A percentile compares a stretch with the other conserved stretches of the same genome.
phyloP scores from a whole-genome alignment of 2,797 vertebrate genomes.

The Chelon labrosus region DNA sequence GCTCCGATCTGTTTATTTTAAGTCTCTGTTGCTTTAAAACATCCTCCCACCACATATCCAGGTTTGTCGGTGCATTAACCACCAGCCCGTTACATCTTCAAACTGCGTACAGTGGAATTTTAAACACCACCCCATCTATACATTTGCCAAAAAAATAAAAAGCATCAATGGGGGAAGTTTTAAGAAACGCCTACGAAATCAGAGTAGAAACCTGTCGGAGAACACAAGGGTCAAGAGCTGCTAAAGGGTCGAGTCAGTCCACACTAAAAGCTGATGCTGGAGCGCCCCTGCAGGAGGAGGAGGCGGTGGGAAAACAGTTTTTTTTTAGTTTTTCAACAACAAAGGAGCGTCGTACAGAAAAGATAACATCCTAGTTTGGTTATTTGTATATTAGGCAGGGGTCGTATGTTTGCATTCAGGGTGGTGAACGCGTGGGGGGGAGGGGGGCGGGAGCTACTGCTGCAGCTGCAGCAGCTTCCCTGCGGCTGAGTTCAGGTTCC shows the following conservation, averaged over 20 bases:
- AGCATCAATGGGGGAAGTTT: constrained; percentile 34
- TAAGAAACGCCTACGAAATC: constrained; percentile 41
- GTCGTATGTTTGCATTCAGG: constrained; percentile 60
- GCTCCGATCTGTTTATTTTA: neutral
- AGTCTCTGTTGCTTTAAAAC: constrained; percentile 11
- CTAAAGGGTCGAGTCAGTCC: constrained; percentile 60
- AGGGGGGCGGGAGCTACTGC: constrained; percentile 80
- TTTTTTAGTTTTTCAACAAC: constrained; percentile 62
- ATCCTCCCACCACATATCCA: constrained; percentile 27
- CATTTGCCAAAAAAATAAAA: constrained; percentile 17
- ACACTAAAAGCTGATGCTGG: constrained; percentile 78
- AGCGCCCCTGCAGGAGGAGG: constrained; percentile 56
- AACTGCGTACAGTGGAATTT: constrained; percentile 11
- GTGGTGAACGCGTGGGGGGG: constrained; percentile 41
- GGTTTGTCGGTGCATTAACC: constrained; percentile 24
- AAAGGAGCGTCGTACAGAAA: constrained; percentile 72
- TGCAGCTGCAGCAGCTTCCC: constrained; percentile 95
- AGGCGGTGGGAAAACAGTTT: constrained; percentile 47
- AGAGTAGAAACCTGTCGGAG: constrained; percentile 46
- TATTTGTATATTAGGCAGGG: constrained; percentile 77
- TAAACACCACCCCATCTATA: neutral
- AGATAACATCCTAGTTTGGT: constrained; percentile 76
- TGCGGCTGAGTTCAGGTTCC: constrained; percentile 92
- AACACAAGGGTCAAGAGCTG: constrained; percentile 53
- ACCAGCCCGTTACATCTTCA: constrained; percentile 21